Evolutionary conservation across 2,797 vertebrate genomes (phyloP).

Genomic region (Anguilla obscura): DNA sequence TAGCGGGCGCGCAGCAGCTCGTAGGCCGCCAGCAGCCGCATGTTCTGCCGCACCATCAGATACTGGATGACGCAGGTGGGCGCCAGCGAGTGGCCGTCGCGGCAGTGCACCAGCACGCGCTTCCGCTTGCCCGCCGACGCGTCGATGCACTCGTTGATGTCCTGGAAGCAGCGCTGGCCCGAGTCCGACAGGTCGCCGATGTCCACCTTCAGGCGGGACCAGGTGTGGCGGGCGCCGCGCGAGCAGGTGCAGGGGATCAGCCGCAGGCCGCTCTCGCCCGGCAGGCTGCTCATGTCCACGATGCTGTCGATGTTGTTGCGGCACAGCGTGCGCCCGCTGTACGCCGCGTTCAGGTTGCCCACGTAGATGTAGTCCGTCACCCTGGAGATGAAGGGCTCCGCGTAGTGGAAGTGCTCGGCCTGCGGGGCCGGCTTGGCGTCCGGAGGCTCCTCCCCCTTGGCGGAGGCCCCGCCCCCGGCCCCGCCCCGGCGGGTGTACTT

Average conservation of each 20-base stretch:
- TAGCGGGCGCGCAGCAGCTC: constrained; percentile 76
- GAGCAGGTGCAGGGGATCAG: constrained; percentile 79
- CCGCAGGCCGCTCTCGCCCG: constrained; percentile 67
- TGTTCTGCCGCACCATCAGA: constrained; percentile 81
- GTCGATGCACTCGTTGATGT: constrained; percentile 79
- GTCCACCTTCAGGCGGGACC: constrained; percentile 79
- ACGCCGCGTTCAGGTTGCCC: constrained; percentile 74
- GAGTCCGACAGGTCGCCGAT: constrained; percentile 64
- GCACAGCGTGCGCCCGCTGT: constrained; percentile 70
- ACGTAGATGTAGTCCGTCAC: constrained; percentile 78
- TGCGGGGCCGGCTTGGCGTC: constrained; percentile 52
- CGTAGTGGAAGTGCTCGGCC: constrained; percentile 68
- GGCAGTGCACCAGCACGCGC: constrained; percentile 78
- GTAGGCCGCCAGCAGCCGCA: constrained; percentile 78
- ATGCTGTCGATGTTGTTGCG: constrained; percentile 77
- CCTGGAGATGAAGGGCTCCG: constrained; percentile 71
- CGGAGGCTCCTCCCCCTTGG: not conserved
- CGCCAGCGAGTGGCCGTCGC: constrained; percentile 78
- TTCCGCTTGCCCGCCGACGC: constrained; percentile 76
- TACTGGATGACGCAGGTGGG: constrained; percentile 81
- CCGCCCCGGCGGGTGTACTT: constrained; percentile 63
- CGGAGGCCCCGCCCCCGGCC: constrained; percentile 50
- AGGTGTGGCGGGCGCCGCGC: constrained; percentile 73
- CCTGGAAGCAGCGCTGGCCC: constrained; percentile 74
- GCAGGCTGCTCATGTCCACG: constrained; percentile 76